phyloP scores from a whole-genome alignment of 2,888 invertebrate genomes.

The Volucella bombylans region DNA sequence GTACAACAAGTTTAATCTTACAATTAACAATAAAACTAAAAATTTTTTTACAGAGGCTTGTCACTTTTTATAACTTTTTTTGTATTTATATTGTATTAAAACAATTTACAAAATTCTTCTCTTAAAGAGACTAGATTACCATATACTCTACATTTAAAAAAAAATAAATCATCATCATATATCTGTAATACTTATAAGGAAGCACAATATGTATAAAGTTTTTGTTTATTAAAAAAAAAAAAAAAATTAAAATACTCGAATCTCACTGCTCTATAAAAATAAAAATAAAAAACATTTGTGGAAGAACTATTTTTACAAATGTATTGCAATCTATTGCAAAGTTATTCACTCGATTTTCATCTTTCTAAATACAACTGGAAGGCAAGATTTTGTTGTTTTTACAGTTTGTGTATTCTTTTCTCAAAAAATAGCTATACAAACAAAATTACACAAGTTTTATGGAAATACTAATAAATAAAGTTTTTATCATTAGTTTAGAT shows the following conservation, averaged over 20 bases:
- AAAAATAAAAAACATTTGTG: conserved; percentile 25
- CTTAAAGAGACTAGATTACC: conserved; percentile 70
- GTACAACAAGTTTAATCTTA: conserved; percentile 48
- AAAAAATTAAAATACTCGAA: neutral
- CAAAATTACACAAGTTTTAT: conserved; percentile 6
- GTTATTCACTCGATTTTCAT: conserved; percentile 1
- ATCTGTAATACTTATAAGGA: conserved; percentile 33
- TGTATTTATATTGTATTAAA: conserved; percentile 10
- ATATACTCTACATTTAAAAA: conserved; percentile 27
- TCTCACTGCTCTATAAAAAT: conserved; percentile 2
- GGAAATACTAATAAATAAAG: conserved; percentile 15
- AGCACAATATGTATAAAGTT: conserved; percentile 17
- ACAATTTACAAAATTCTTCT: conserved; percentile 35
- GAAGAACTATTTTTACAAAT: conserved; percentile 51
- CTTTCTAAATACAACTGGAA: conserved; percentile 60
- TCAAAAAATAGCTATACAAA: conserved; percentile 40
- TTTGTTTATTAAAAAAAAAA: neutral
- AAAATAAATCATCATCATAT: neutral
- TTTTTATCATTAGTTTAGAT: conserved; percentile 13
- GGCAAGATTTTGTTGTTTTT: conserved; percentile 75
- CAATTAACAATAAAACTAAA: conserved; percentile 17
- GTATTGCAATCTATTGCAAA: conserved; percentile 69
- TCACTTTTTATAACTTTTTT: neutral
- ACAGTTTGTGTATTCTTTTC: conserved; percentile 13
- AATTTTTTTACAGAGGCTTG: conserved; percentile 1